Conservation (phyloP, 2,113 vertebrate species). For the Theristicus caerulescens region DNA sequence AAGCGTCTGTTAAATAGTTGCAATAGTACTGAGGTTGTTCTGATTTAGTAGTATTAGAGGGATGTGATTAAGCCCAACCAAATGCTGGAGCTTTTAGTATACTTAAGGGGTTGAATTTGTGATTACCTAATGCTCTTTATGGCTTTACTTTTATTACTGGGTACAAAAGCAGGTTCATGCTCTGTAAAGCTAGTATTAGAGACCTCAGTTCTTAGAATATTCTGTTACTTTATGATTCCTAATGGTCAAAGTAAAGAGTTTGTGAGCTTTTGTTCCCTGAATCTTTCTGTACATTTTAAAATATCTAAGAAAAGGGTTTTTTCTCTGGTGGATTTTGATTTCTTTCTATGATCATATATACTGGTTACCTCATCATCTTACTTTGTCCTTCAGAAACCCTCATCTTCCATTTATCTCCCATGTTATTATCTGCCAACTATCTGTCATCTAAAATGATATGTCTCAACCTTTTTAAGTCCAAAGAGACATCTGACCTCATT, state of each 20-base stretch:
- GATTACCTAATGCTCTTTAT: constrained; percentile 37
- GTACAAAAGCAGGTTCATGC: neutral
- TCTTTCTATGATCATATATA: neutral
- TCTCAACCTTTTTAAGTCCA: neutral
- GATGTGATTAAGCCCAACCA: constrained; percentile 1
- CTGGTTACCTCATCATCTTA: neutral
- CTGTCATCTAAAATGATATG: neutral
- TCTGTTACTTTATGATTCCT: neutral
- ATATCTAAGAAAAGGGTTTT: neutral
- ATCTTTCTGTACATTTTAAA: neutral
- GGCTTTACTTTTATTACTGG: constrained; percentile 28
- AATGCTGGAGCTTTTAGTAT: neutral
- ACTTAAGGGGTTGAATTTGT: constrained; percentile 12
- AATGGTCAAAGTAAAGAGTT: neutral
- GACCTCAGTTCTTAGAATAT: neutral
- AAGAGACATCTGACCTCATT: constrained; percentile 7
- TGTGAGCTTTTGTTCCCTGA: neutral
- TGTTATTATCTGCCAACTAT: neutral
- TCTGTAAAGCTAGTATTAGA: neutral
- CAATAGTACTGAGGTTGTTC: neutral
- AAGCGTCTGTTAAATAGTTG: neutral
- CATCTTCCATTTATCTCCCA: neutral
- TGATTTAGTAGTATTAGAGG: neutral
- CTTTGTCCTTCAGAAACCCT: constrained; percentile 39
- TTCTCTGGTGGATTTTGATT: neutral